Percentiles rank a stretch among this genome's conserved stretches.
phyloP scores from a whole-genome alignment of 2,888 invertebrate species.

The Sesia bembeciformis region DNA sequence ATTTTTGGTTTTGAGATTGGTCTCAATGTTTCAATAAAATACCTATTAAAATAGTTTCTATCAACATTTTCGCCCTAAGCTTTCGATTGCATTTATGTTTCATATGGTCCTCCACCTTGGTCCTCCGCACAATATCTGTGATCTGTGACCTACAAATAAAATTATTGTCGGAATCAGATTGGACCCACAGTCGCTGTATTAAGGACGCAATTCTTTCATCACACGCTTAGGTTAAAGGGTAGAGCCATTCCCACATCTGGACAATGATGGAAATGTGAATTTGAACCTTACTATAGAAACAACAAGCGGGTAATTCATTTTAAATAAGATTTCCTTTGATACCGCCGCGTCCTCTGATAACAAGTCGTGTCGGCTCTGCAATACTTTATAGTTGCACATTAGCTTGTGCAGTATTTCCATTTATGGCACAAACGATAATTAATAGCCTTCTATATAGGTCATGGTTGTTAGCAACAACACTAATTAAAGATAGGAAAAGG shows the following conservation, averaged over 20 bases:
- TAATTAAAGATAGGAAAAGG: slow-evolving; percentile 40
- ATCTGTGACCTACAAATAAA: slow-evolving; percentile 52
- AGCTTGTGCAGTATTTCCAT: slow-evolving; percentile 37
- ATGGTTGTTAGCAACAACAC: slow-evolving; percentile 31
- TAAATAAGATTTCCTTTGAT: slow-evolving; percentile 42
- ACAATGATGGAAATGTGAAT: slow-evolving; percentile 28
- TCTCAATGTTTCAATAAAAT: no score
- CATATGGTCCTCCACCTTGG: slow-evolving; percentile 39
- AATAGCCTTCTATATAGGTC: slow-evolving; percentile 49
- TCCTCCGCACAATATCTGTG: slow-evolving; percentile 46
- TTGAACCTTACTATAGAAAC: slow-evolving; percentile 32
- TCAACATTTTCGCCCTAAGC: no score
- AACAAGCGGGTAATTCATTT: slow-evolving; percentile 36
- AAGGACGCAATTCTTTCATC: slow-evolving; percentile 40
- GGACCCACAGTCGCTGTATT: slow-evolving; percentile 31
- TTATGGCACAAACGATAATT: slow-evolving; percentile 49
- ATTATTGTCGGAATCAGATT: slow-evolving; percentile 22
- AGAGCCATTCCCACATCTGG: slow-evolving; percentile 42
- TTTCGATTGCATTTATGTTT: slow-evolving; percentile 12
- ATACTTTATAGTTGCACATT: slow-evolving; percentile 39
- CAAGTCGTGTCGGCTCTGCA: slow-evolving; percentile 25
- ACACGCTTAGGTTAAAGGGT: slow-evolving; percentile 47
- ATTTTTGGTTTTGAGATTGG: no score
- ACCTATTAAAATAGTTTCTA: no score
- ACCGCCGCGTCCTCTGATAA: slow-evolving; percentile 51